Conservation (phyloP, 2,113 vertebrate species). For the Trogon surrucura region DNA sequence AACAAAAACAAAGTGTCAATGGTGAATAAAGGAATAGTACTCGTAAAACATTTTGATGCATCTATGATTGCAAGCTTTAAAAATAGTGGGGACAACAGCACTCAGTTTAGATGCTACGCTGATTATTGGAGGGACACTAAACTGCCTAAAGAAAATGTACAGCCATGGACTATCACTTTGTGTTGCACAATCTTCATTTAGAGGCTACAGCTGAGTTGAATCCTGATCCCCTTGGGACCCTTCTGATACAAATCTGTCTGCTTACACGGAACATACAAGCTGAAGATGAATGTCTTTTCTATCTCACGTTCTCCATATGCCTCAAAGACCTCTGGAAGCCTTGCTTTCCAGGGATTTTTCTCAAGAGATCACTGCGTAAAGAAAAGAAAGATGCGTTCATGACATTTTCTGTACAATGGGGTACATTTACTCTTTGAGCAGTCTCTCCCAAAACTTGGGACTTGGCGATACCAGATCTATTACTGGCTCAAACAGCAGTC, state of each 20-base stretch:
- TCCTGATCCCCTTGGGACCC: neutral
- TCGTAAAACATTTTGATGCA: neutral
- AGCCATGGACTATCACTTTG: neutral
- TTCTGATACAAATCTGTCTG: neutral
- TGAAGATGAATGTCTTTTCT: neutral
- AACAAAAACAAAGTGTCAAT: neutral
- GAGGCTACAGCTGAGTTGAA: neutral
- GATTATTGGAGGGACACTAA: neutral
- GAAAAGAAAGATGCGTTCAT: neutral
- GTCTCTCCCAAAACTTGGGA: neutral
- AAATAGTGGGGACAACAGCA: neutral
- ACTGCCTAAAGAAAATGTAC: neutral
- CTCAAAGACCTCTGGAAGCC: neutral
- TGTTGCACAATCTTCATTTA: neutral
- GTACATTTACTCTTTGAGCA: neutral
- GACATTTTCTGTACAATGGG: neutral
- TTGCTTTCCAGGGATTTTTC: neutral
- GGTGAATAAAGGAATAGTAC: neutral
- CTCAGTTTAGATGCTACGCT: neutral
- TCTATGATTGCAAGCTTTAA: neutral
- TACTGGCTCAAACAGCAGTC: neutral
- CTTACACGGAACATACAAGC: accelerated
- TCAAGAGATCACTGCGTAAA: neutral
- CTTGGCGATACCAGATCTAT: neutral
- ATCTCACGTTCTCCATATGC: neutral